phyloP scores from a whole-genome alignment of 2,113 vertebrate species.

The Dipodomys stephensi region DNA sequence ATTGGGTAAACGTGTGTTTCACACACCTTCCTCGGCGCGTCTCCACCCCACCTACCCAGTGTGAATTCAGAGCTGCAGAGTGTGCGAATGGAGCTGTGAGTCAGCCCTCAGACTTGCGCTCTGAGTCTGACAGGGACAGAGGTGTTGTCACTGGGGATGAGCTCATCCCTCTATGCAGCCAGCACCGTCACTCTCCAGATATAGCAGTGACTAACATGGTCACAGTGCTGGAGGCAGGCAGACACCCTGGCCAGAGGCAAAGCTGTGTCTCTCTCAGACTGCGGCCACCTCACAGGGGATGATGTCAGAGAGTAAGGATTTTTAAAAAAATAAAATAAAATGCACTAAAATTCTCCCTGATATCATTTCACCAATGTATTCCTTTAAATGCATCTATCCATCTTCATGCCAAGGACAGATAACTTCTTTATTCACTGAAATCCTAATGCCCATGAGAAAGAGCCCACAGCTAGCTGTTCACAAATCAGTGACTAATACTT shows the following conservation, averaged over 20 bases:
- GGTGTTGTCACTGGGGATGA: conserved; percentile 1
- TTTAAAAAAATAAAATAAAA: neutral
- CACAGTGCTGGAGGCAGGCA: accelerated
- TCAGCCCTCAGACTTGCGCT: neutral
- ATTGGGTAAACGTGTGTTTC: neutral
- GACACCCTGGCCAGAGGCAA: neutral
- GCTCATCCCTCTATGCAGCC: conserved; percentile 53
- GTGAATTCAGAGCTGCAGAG: neutral
- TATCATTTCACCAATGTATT: neutral
- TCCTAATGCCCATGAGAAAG: accelerated
- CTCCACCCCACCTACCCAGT: neutral
- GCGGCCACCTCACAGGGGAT: accelerated
- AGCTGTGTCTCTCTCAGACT: neutral
- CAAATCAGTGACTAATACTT: neutral
- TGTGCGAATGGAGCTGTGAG: neutral
- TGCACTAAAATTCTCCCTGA: neutral
- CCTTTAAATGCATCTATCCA: neutral
- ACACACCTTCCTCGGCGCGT: neutral
- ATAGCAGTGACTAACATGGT: conserved; percentile 51
- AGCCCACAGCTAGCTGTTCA: neutral
- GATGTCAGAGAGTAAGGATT: neutral
- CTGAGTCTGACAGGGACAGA: neutral
- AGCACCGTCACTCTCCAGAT: conserved; percentile 51
- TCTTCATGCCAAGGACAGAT: accelerated
- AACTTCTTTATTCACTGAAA: neutral